Conservation (phyloP, 2,797 vertebrate genomes). For the Cossypha polioptera region DNA sequence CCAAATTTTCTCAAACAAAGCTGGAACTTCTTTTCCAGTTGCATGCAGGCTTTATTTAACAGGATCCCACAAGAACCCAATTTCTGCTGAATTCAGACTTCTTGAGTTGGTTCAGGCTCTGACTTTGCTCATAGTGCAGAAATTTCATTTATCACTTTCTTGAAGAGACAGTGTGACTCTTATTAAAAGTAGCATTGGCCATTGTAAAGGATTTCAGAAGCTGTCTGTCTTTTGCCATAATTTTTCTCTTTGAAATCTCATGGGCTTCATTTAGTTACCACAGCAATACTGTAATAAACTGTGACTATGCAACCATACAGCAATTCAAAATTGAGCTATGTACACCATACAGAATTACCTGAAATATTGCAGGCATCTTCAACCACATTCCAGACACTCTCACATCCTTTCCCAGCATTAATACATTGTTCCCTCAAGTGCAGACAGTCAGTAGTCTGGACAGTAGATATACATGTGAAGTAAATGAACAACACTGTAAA, state of each 20-base stretch:
- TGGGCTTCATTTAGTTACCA: neutral
- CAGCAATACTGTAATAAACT: neutral
- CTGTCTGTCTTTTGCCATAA: neutral
- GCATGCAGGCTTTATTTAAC: neutral
- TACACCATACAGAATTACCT: constrained; percentile 73
- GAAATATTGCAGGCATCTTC: constrained; percentile 73
- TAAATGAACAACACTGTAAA: constrained; percentile 77
- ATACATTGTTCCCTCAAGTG: constrained; percentile 75
- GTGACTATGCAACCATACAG: neutral
- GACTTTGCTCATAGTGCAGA: neutral
- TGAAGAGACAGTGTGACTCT: neutral
- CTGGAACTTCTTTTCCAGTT: neutral
- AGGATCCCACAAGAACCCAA: neutral
- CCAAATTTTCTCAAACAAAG: neutral
- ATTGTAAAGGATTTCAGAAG: neutral
- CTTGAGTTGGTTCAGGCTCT: neutral
- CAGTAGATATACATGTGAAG: constrained; percentile 59
- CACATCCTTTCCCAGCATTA: constrained; percentile 73
- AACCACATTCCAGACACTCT: constrained; percentile 61
- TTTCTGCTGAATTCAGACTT: neutral
- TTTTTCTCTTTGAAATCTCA: neutral
- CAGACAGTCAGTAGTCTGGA: constrained; percentile 69
- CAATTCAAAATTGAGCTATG: neutral
- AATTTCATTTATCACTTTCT: neutral
- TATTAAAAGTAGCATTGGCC: neutral